These are phyloP conservation scores for Nomada fucata DNA, from an alignment of 2,888 invertebrate genomes.

Conservation along the genomic window DNA sequence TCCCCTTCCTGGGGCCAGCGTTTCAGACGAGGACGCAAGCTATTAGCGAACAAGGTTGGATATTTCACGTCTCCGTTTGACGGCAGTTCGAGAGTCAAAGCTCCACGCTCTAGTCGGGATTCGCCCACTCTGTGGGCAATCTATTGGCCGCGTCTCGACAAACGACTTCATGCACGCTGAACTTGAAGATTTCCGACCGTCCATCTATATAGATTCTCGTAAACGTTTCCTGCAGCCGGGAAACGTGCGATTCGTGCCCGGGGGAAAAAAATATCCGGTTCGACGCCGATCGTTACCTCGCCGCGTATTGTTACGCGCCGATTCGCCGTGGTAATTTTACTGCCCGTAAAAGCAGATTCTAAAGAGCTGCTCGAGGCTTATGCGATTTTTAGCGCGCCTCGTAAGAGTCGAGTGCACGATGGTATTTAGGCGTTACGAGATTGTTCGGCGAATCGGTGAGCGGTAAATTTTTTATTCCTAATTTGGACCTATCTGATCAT, in stretches of 20 bases:
- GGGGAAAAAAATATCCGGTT: constrained; percentile 42
- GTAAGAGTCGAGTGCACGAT: not conserved
- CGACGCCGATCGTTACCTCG: constrained; percentile 34
- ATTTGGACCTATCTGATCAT: not conserved
- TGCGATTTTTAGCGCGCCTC: constrained; percentile 17
- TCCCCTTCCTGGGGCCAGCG: not conserved
- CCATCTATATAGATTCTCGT: constrained; percentile 42
- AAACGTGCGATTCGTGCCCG: constrained; percentile 36
- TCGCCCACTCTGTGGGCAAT: not conserved
- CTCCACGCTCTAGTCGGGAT: not conserved
- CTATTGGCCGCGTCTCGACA: constrained; percentile 32
- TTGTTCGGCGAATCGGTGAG: not conserved
- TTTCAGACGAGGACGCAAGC: not conserved
- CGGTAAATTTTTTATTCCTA: constrained; percentile 2
- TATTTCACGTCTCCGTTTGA: constrained; percentile 38
- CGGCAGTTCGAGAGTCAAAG: constrained; percentile 24
- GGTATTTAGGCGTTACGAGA: not conserved
- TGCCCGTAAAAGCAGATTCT: constrained; percentile 38
- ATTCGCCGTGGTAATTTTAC: constrained; percentile 25
- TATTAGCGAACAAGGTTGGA: constrained; percentile 28
- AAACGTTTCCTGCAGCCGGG: constrained; percentile 55
- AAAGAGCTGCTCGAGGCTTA: constrained; percentile 11
- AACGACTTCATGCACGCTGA: constrained; percentile 46
- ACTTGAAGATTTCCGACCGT: constrained; percentile 54
- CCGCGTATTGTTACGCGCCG: constrained; percentile 30